These are phyloP conservation scores for Florisuga fusca DNA, from an alignment of 2,797 vertebrate species.

Conservation along the genomic window DNA sequence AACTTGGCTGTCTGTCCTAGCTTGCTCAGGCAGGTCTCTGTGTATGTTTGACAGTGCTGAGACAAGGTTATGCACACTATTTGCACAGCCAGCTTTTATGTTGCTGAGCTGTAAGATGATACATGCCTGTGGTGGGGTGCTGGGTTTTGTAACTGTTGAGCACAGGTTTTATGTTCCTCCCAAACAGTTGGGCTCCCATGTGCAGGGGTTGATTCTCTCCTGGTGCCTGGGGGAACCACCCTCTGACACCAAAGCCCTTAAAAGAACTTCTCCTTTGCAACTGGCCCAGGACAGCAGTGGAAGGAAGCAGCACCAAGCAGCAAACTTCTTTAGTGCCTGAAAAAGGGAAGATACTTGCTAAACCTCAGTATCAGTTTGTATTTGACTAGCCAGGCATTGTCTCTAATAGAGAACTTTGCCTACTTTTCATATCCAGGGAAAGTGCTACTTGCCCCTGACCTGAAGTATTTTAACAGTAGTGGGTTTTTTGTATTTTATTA, in stretches of 20 bases:
- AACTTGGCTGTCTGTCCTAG: neutral
- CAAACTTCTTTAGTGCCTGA: neutral
- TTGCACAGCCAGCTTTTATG: neutral
- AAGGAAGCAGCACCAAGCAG: neutral
- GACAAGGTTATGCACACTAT: neutral
- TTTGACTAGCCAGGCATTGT: neutral
- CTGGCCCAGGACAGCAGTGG: neutral
- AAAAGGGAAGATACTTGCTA: neutral
- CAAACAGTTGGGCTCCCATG: neutral
- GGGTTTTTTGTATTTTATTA: neutral
- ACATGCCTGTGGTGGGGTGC: neutral
- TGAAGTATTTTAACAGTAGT: neutral
- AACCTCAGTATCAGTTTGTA: neutral
- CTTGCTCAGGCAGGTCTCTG: neutral
- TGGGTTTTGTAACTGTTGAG: neutral
- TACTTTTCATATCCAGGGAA: neutral
- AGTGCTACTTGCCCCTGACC: neutral
- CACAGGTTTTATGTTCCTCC: neutral
- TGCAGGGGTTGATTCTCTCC: neutral
- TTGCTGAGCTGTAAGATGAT: neutral
- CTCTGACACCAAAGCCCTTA: neutral
- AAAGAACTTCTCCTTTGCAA: neutral
- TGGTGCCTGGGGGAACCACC: fast-evolving
- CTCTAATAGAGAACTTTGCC: neutral
- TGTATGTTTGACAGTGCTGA: neutral